Conservation (phyloP, 2,888 invertebrate genomes). For the Nematopogon swammerdamellus region DNA sequence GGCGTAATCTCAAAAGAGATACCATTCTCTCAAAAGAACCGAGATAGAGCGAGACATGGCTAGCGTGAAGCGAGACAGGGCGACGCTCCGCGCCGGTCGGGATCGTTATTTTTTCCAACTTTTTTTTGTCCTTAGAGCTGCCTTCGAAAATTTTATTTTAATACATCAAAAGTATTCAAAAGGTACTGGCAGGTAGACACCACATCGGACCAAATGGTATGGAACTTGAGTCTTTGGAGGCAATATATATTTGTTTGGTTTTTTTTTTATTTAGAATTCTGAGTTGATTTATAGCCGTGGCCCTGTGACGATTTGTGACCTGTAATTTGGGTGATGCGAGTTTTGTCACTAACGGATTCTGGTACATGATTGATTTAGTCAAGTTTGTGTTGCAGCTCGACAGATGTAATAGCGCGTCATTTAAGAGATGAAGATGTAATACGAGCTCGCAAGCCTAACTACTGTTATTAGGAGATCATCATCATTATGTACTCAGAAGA, state of each 20-base stretch:
- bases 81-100: constrained; percentile 5
- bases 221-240: constrained; percentile 21
- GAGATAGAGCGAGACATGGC: constrained; percentile 22
- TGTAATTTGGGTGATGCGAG: constrained; percentile 46
- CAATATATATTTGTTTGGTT: constrained; percentile 40
- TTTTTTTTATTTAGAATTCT: constrained; percentile 43
- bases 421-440: constrained; percentile 10
- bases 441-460: neutral
- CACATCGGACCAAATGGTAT: constrained; percentile 12
- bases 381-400: constrained; percentile 35
- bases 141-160: constrained; percentile 52
- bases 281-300: constrained; percentile 45
- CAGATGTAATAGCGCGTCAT: constrained; percentile 38
- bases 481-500: too few relatives aligned
- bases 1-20: neutral
- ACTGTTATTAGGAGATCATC: too few relatives aligned
- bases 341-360: constrained; percentile 44
- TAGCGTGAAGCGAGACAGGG: constrained; percentile 1
- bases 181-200: constrained; percentile 48
- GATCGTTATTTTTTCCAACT: constrained; percentile 28
- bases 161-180: constrained; percentile 52
- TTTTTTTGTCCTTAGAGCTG: constrained; percentile 48
- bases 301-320: constrained; percentile 54
- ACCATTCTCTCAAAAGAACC: neutral
- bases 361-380: constrained; percentile 40